phyloP scores from a whole-genome alignment of 2,888 invertebrate genomes.

The Pollenia griseotomentosa region DNA sequence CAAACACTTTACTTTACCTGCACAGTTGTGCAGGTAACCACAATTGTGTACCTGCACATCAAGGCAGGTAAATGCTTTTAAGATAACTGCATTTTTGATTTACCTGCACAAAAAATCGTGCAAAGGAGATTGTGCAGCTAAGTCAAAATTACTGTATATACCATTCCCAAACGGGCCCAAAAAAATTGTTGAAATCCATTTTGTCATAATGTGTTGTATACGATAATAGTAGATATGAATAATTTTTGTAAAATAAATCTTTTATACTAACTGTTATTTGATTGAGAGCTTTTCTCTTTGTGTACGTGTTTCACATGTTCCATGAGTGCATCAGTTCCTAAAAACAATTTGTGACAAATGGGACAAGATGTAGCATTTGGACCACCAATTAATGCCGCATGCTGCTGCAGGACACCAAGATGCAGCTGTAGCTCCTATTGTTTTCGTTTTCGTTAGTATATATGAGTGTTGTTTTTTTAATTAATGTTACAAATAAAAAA shows the following conservation, averaged over 20 bases:
- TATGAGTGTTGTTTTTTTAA: neutral
- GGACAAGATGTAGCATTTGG: conserved; percentile 96
- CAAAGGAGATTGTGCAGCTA: too few species aligned
- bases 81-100: too few species aligned
- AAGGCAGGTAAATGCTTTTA: too few species aligned
- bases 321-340: conserved; percentile 96
- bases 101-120: too few species aligned
- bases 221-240: too few species aligned
- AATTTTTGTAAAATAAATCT: neutral
- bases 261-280: conserved; percentile 69
- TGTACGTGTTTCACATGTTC: conserved; percentile 98
- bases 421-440: conserved; percentile 94
- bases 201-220: too few species aligned
- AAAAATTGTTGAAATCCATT: too few species aligned
- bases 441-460: conserved; percentile 68
- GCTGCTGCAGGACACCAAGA: conserved; percentile 98
- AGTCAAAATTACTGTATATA: too few species aligned
- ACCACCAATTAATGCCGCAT: conserved; percentile 95
- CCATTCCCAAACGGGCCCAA: too few species aligned
- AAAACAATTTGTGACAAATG: conserved; percentile 96
- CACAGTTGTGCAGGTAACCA: too few species aligned
- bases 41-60: too few species aligned
- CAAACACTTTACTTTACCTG: too few species aligned
- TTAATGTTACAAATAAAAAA: neutral
- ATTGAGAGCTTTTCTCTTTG: conserved; percentile 90